A percentile compares a stretch with the other conserved stretches of the same genome.
These are phyloP conservation scores for Falco novaeseelandiae DNA, from an alignment of 2,797 vertebrate species.

Conservation along the genomic window DNA sequence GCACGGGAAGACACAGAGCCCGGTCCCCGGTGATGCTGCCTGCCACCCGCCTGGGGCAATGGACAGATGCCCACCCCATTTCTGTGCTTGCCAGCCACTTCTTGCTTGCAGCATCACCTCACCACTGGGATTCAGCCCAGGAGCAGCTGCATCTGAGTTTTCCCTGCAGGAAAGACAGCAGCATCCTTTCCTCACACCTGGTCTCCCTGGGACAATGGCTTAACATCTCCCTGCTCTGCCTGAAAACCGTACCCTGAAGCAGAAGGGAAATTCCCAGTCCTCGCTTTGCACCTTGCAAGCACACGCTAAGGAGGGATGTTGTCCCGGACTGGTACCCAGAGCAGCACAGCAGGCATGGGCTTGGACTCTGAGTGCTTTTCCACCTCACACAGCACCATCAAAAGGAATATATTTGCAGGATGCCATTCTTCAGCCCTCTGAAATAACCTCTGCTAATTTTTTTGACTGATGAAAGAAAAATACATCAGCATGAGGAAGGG, in stretches of 20 bases:
- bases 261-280: not conserved
- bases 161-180: not conserved
- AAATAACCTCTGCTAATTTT: slow-evolving; percentile 31
- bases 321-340: rapidly evolving
- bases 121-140: rapidly evolving
- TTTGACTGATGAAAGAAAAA: slow-evolving; percentile 58
- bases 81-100: not conserved
- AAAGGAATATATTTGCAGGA: slow-evolving; percentile 47
- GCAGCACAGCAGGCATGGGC: not conserved
- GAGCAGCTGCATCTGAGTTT: not conserved
- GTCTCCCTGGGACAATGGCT: not conserved
- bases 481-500: not conserved
- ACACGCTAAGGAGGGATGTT: no score
- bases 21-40: not conserved
- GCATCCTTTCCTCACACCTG: not conserved
- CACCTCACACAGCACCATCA: not conserved
- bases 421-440: slow-evolving; percentile 7
- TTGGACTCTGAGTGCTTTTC: not conserved
- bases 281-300: not conserved
- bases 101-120: not conserved
- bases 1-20: not conserved
- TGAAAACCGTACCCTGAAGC: rapidly evolving
- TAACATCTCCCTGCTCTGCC: not conserved
- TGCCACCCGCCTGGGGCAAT: rapidly evolving
- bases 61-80: not conserved